phyloP scores from a whole-genome alignment of 1,140 invertebrate genomes.

The Babylonia areolata region DNA sequence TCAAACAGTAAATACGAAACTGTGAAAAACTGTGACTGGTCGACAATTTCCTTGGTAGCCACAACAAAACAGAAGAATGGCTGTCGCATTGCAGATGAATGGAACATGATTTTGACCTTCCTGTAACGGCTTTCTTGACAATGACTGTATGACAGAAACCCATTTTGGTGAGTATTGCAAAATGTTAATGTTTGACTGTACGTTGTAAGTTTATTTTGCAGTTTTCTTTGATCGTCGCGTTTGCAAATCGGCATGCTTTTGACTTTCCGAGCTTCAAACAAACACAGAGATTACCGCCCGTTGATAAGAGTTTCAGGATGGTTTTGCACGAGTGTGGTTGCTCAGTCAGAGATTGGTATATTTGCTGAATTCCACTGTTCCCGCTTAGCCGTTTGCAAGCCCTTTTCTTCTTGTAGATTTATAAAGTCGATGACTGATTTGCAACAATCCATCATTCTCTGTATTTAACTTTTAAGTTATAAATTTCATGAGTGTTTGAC shows the following conservation, averaged over 20 bases:
- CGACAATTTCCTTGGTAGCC: slow-evolving; percentile 11
- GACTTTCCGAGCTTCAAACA: neutral
- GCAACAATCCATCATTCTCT: too few species aligned
- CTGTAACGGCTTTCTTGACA: too few species aligned
- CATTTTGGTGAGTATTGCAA: neutral
- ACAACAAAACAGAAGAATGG: slow-evolving; percentile 7
- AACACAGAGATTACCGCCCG: neutral
- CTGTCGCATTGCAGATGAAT: neutral
- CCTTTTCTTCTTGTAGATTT: too few species aligned
- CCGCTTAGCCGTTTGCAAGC: too few species aligned
- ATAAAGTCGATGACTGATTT: too few species aligned
- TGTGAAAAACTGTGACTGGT: neutral
- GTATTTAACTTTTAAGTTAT: too few species aligned
- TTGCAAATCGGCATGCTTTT: neutral
- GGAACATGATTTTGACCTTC: slow-evolving; percentile 7
- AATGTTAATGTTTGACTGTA: neutral
- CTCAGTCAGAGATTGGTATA: neutral
- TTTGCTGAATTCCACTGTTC: too few species aligned
- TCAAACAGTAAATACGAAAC: neutral
- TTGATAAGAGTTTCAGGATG: neutral
- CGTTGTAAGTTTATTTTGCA: neutral
- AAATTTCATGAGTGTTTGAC: too few species aligned
- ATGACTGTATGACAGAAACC: neutral
- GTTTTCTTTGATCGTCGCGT: neutral
- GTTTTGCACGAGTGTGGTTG: neutral